phyloP scores from a whole-genome alignment of 2,888 invertebrate species.

The Cephus spinipes region DNA sequence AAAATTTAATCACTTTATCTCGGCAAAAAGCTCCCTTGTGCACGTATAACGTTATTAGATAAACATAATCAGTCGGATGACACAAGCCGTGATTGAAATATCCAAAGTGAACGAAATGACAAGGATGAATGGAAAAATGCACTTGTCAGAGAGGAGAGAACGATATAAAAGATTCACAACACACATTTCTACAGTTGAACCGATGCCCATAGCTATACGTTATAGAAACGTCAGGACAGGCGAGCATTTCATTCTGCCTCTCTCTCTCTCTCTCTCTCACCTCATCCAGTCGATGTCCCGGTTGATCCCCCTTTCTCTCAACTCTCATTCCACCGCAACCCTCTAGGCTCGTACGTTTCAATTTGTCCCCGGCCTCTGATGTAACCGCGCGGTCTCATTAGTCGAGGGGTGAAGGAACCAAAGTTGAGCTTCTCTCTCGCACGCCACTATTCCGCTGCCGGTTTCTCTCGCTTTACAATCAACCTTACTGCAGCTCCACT shows the following conservation, averaged over 20 bases:
- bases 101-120: neutral
- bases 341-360: slow-evolving; percentile 63
- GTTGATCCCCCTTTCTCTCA: neutral
- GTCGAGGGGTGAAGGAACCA: slow-evolving; percentile 51
- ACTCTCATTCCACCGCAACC: slow-evolving; percentile 29
- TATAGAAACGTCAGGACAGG: neutral
- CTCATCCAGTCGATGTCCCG: neutral
- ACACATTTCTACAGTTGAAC: neutral
- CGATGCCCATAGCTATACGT: neutral
- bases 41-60: neutral
- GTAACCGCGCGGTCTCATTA: slow-evolving; percentile 65
- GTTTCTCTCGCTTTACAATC: slow-evolving; percentile 55
- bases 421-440: slow-evolving; percentile 31
- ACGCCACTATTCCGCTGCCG: slow-evolving; percentile 24
- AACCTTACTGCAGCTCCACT: slow-evolving; percentile 55
- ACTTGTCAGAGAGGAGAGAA: neutral
- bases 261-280: slow-evolving; percentile 17
- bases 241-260: slow-evolving; percentile 24
- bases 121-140: neutral
- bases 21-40: neutral
- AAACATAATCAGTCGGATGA: neutral
- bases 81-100: neutral
- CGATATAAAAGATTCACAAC: neutral
- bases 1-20: neutral
- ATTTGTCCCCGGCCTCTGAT: slow-evolving; percentile 63